Evolutionary conservation across 2,113 vertebrate species (phyloP).

Genomic region (Oryzias melastigma): DNA sequence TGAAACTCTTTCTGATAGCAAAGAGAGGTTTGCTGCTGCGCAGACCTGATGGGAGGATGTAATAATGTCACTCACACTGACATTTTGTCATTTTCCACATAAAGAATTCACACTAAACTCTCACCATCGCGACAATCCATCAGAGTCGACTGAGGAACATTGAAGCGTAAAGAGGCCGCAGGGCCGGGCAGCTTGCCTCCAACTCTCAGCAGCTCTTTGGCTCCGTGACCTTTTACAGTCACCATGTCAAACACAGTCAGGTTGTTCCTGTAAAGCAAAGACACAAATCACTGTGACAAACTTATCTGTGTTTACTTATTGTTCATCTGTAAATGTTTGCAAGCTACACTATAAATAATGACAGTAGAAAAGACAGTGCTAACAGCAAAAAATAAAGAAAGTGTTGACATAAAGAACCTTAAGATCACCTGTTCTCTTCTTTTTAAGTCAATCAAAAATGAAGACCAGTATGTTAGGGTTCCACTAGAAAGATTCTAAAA

Average conservation of each 20-base stretch:
- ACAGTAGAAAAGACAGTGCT: neutral
- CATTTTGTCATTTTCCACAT: neutral
- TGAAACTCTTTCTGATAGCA: slow-evolving; percentile 93
- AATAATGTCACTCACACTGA: neutral
- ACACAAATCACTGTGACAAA: neutral
- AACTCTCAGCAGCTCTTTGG: slow-evolving; percentile 89
- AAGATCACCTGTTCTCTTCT: neutral
- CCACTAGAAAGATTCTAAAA: too few species aligned
- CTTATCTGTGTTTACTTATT: neutral
- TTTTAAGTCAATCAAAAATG: too few species aligned
- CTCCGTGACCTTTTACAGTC: slow-evolving; percentile 87
- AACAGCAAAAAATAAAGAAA: neutral
- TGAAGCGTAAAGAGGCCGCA: slow-evolving; percentile 90
- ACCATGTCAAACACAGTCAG: slow-evolving; percentile 90
- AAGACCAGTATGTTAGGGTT: too few species aligned
- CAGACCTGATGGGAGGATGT: slow-evolving; percentile 73
- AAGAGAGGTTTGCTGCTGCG: slow-evolving; percentile 90
- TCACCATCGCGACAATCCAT: slow-evolving; percentile 96
- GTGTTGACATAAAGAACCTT: neutral
- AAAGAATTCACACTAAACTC: slow-evolving; percentile 35
- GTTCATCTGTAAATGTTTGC: neutral
- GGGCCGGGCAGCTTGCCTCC: slow-evolving; percentile 90
- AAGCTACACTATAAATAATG: too few species aligned
- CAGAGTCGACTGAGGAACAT: slow-evolving; percentile 93
- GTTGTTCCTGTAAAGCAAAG: slow-evolving; percentile 85